Base-by-base conservation (phyloP, 2,888 invertebrate genomes). In the Agrochola circellaris region DNA sequence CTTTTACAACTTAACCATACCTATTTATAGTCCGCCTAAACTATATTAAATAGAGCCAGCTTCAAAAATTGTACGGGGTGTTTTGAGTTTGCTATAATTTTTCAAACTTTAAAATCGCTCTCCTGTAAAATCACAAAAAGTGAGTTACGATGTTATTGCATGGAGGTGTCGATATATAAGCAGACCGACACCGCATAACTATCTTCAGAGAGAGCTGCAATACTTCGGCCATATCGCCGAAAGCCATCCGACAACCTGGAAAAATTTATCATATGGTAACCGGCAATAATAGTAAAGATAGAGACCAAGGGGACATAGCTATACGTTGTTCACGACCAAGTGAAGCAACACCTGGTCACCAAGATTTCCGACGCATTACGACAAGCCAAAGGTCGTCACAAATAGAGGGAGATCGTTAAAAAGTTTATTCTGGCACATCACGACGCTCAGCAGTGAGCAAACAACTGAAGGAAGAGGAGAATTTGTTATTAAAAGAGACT, bases 401-500 rank as follows among this genome's bases (percentile, higher is more conserved):
- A 26, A 26, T 48, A 20, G 23, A 23, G 13, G 15, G 13, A 45
- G 20, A 66, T 48, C 48, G 15, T 48, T 13, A 45, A 45, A 48
- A 66, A 23, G 48, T 45, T 30, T 61, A 30, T 13, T 26, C 58
- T 23, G 8, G 45, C 45, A 20, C 26, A 26, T 45, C 45, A 26
- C 13, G 26, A 13, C 20, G 26, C 26, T 65, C 23, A 8, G 48
- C 9, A 67, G 5, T 30, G 30, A 67, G 30, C 51, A 51, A 67
- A 67, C 17, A n/a, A 34, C 17, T 51, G 67, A 34, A 34, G 3
- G 17, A 34, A 7, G 13, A 34, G 23, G n/a, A n/a, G n/a, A n/a
- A n/a, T n/a, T n/a, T n/a, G 67, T 71, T 71, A 62, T 85, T 38
- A 26, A 54, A 76, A 68, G 51, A 48, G 69, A 48, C n/a, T 65